Evolutionary conservation across 2,113 vertebrate genomes (phyloP).

Genomic region (Seriola rivoliana): DNA sequence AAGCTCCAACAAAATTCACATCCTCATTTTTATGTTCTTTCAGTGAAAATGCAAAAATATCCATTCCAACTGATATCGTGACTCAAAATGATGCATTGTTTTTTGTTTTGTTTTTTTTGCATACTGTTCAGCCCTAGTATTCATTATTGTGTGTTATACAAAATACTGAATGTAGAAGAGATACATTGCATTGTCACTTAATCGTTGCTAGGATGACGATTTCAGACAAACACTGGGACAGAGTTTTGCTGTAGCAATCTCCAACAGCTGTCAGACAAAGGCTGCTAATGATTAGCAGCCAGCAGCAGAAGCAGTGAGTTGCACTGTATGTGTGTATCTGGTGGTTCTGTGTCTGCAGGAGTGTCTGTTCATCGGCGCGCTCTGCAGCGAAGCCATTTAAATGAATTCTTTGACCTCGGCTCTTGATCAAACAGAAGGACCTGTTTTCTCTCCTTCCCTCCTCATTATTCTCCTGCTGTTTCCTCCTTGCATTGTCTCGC

Average conservation of each 20-base stretch:
- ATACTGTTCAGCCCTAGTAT: constrained; percentile 1
- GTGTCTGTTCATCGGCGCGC: background rate
- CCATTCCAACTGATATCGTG: no score
- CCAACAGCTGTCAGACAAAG: constrained; percentile 12
- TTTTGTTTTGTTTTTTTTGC: no score
- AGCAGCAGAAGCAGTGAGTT: background rate
- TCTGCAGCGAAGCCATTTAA: constrained; percentile 16
- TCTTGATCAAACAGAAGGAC: constrained; percentile 27
- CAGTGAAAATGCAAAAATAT: no score
- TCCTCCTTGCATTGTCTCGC: background rate
- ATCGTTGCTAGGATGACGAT: background rate
- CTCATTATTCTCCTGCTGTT: constrained; percentile 42
- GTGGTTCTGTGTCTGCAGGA: background rate
- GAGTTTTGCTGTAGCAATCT: background rate
- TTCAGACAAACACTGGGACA: background rate
- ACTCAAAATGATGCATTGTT: no score
- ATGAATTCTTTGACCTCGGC: constrained; percentile 49
- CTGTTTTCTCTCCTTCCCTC: constrained; percentile 5
- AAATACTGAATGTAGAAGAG: background rate
- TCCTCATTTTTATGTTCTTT: no score
- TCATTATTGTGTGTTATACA: constrained; percentile 2
- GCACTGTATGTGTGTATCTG: background rate
- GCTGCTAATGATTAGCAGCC: constrained; percentile 20
- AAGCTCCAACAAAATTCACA: no score
- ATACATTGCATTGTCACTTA: background rate